Percentiles rank a stretch among this genome's conserved stretches.
These are phyloP conservation scores for Amblyraja radiata DNA, from an alignment of 2,797 vertebrate species.

Conservation along the genomic window DNA sequence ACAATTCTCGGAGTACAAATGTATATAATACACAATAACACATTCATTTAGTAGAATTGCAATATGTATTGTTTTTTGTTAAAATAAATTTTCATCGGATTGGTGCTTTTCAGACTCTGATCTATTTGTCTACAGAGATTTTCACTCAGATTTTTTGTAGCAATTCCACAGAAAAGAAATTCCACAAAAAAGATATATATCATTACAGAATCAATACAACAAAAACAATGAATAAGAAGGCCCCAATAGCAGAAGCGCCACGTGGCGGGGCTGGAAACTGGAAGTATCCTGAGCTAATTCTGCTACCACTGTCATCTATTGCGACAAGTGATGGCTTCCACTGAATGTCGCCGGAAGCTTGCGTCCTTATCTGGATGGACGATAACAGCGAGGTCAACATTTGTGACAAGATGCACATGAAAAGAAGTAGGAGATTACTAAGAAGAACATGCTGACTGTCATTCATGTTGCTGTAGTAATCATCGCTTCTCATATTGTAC, in stretches of 20 bases:
- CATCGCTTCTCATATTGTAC: not conserved
- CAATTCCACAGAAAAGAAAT: not conserved
- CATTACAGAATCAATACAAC: not conserved
- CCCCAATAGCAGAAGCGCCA: no score
- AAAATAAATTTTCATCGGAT: not conserved
- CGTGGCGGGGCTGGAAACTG: no score
- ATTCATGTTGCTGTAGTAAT: not conserved
- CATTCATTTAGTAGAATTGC: not conserved
- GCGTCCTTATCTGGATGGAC: no score
- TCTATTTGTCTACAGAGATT: not conserved
- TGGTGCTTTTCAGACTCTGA: not conserved
- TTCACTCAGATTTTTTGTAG: not conserved
- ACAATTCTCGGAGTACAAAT: not conserved
- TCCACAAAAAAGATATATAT: constrained; percentile 10
- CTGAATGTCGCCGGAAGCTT: no score
- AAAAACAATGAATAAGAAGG: not conserved
- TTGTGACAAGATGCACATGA: no score
- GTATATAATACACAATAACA: not conserved
- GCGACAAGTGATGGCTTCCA: no score
- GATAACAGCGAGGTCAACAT: no score
- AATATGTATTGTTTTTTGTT: not conserved
- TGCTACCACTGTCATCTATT: no score
- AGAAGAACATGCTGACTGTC: not conserved
- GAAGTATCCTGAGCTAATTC: no score
- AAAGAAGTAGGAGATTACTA: no score